These are phyloP conservation scores for Galeopsomyia nigrocyanea DNA, from an alignment of 2,888 invertebrate genomes.

Conservation along the genomic window DNA sequence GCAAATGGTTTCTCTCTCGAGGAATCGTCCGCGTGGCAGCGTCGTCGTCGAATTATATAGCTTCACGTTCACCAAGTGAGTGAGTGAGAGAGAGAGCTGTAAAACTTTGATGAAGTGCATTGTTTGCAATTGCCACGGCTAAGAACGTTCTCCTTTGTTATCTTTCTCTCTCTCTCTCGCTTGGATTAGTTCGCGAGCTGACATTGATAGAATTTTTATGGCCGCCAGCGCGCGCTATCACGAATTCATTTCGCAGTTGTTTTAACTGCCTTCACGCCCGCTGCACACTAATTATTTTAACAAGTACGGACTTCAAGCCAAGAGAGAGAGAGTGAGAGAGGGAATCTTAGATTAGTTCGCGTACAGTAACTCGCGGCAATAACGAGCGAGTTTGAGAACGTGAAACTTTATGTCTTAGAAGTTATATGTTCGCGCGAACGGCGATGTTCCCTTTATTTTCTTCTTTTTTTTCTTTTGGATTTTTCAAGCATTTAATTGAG, in stretches of 20 bases:
- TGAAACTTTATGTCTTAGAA: too few species aligned
- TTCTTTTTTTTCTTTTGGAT: too few species aligned
- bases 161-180: too few species aligned
- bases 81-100: slow-evolving; percentile 22
- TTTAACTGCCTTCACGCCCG: neutral
- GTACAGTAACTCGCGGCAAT: too few species aligned
- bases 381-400: too few species aligned
- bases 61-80: slow-evolving; percentile 16
- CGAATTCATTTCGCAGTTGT: slow-evolving; percentile 25
- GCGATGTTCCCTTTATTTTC: neutral
- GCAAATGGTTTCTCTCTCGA: slow-evolving; percentile 19
- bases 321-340: too few species aligned
- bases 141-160: slow-evolving; percentile 20
- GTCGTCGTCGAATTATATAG: slow-evolving; percentile 20
- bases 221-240: slow-evolving; percentile 5
- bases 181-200: neutral
- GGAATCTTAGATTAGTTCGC: too few species aligned
- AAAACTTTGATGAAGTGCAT: slow-evolving; percentile 42
- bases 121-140: slow-evolving; percentile 39
- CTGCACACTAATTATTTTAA: neutral
- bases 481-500: too few species aligned
- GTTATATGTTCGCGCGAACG: too few species aligned
- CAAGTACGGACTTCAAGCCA: neutral
- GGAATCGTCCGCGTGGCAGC: slow-evolving; percentile 7
- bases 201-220: slow-evolving; percentile 30